Percentiles rank a stretch among this genome's conserved stretches.
Evolutionary conservation across 2,888 invertebrate genomes (phyloP).

Genomic region (Lymantria monacha): DNA sequence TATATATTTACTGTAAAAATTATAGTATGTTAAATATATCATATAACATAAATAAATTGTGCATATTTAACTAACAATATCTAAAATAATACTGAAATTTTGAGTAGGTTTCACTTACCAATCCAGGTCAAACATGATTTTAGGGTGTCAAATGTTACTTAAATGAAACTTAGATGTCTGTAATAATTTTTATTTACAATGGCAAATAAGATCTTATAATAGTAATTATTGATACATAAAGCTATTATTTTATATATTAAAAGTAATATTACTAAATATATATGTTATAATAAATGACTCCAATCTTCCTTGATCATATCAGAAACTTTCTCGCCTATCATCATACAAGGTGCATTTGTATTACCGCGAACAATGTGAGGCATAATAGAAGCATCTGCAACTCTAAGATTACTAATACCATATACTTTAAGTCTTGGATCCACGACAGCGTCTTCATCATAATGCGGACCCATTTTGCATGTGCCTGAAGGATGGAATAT

Average conservation of each 20-base stretch:
- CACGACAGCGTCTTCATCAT: constrained; percentile 64
- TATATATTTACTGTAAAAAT: too few species aligned
- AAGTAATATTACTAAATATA: too few species aligned
- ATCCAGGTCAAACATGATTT: too few species aligned
- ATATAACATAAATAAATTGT: too few species aligned
- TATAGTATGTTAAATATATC: too few species aligned
- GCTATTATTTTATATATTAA: too few species aligned
- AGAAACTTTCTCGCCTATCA: constrained; percentile 87
- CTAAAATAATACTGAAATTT: too few species aligned
- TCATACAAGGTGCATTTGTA: constrained; percentile 91
- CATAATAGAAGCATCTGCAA: constrained; percentile 92
- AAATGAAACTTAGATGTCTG: too few species aligned
- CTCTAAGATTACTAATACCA: constrained; percentile 78
- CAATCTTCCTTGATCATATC: constrained; percentile 66
- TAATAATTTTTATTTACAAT: neutral
- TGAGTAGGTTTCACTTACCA: too few species aligned
- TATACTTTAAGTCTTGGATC: constrained; percentile 56
- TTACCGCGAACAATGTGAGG: constrained; percentile 90
- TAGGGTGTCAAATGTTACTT: too few species aligned
- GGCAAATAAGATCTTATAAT: neutral
- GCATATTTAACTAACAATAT: too few species aligned
- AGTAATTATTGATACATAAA: neutral
- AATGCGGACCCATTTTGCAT: constrained; percentile 62
- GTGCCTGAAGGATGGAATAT: constrained; percentile 76
- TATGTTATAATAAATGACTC: constrained; percentile 38